Base-by-base conservation (phyloP, 2,888 invertebrate genomes). In the Lasioglossum lativentre region DNA sequence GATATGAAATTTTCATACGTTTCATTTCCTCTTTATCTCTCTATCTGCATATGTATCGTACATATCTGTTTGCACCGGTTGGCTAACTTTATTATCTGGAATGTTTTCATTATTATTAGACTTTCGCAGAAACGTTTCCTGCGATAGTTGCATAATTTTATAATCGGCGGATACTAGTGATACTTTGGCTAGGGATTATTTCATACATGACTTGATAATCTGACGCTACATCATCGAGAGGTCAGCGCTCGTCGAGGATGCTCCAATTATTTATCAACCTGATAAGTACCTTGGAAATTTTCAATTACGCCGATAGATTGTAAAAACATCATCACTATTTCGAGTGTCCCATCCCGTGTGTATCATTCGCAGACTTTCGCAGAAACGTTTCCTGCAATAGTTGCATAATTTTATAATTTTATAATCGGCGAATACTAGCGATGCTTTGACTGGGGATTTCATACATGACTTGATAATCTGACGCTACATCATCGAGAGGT, bases 1-100 rank as follows among this genome's bases (percentile, higher is more conserved):
- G 70, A 70, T 40, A 38, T 19, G 70, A 63, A 63, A 40, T 70
- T 38, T 40, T 70, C 23, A 70, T 38, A 23, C 19, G 68, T 68
- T 40, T 68, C 34, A 4, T n/a, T 38, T 40, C 23, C 40, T 34
- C 34, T 38, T 12, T 70, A 12, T 70, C 40, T 70, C 4, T 70
- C n/a, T 14, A 30, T 30, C 27, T 63, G 16, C 16, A 63, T 27
- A 56, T 6, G n/a, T 56, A 8, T n/a, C 56, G n/a, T 34, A 34
- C 34, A 3, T 34, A 16, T 47, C 19, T 19, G 4, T 47, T 5
- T 19, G 47, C 5, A 19, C 47, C 5, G 47, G 19, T 6, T 63
- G 27, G 6, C 16, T 16, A 30, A 16, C 27, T 63, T 30, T 30
- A 63, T 63, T 16, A 63, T 19, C 16, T 63, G 63, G 4, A 30